Conservation (phyloP, 2,113 vertebrate species). For the Mesoclemmys tuberculata region DNA sequence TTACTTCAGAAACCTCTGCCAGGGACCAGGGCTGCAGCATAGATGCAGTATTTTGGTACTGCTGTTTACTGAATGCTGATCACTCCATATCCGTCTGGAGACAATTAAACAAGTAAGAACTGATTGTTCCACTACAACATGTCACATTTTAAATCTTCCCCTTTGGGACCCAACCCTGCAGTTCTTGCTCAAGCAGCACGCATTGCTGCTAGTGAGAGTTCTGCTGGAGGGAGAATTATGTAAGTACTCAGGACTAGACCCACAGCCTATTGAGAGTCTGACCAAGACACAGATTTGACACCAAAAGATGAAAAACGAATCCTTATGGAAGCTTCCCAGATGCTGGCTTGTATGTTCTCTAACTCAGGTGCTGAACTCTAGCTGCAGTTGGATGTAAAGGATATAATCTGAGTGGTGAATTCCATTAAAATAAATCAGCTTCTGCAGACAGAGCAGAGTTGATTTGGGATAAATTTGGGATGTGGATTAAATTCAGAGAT, state of each 20-base stretch:
- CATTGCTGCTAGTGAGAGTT: accelerated
- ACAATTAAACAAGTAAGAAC: neutral
- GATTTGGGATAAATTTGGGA: accelerated
- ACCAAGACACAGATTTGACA: neutral
- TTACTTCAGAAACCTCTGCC: neutral
- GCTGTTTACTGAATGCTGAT: neutral
- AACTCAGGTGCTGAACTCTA: accelerated
- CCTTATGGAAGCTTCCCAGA: accelerated
- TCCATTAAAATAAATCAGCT: accelerated
- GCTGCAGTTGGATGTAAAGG: accelerated
- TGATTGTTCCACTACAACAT: accelerated
- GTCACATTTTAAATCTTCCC: neutral
- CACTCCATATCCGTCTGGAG: accelerated
- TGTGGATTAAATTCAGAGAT: neutral
- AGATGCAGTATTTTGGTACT: accelerated
- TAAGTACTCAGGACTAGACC: conserved; percentile 52
- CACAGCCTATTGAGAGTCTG: accelerated
- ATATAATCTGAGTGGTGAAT: accelerated
- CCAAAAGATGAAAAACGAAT: accelerated
- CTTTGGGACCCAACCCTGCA: accelerated
- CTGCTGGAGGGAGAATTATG: neutral
- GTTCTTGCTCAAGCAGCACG: neutral
- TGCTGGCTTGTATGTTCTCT: neutral
- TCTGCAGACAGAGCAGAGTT: accelerated
- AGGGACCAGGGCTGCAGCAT: accelerated